Base-by-base conservation (phyloP, 2,113 vertebrate genomes). In the Smithornis capensis region DNA sequence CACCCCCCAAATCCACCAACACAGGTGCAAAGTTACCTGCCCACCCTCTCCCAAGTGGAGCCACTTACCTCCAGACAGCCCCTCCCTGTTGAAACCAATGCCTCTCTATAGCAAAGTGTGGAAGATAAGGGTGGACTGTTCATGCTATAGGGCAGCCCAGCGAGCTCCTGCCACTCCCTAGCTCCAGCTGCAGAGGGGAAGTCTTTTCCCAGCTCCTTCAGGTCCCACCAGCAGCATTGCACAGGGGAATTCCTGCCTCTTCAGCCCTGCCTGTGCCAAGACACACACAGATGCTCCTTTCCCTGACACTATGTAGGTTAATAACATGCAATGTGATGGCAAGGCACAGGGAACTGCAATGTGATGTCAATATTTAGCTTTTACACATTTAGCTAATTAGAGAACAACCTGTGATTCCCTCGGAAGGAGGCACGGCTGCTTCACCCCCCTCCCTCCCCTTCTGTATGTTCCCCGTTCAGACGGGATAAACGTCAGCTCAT, bases 381-480 rank as follows among this genome's bases (percentile, higher is more conserved):
- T 87, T 93, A 88, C 95, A 95, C 90, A n/a, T 96, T 97, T 82
- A 59, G 69, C 74, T 96, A 93, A 97, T 94, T 93, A 92, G 93
- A 75, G 89, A 95, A 63, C 67, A 94, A 87, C 86, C 74, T 85
- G 95, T 38, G 83, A 94, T 87, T 94, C 63, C 92, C 80, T 80
- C 55, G 0, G 10, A 62, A 68, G 70, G 73, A 76, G 77, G 67
- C 62, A 53, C 2, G 47, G 85, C 88, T 57, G 83, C 53, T 33
- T 49, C 1, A 0, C 65, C 75, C 75, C 35, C 40, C 90, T 90
- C 77, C 75, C 88, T 90, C 50, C 71, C 42, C 12, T 44, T 4
- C 84, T 50, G 31, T 2, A 0, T 7, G 10, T 14, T 94, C 76
- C 88, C 7, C 0, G 8, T 33, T 89, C 57, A 21, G 65, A 74